Conservation (phyloP, 2,888 invertebrate genomes). For the Ornithoptera priamus region DNA sequence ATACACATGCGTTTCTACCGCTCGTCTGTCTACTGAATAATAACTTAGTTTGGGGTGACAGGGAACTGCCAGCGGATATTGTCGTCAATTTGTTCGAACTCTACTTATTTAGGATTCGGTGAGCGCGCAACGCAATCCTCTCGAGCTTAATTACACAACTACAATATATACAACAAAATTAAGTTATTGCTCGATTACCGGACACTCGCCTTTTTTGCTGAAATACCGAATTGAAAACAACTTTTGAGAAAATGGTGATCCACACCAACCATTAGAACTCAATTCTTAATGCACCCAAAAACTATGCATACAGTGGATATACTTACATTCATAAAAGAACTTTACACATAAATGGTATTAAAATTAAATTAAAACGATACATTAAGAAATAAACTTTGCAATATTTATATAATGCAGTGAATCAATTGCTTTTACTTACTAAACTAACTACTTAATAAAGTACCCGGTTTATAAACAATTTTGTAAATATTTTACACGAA, state of each 20-base stretch:
- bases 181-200: slow-evolving; percentile 56
- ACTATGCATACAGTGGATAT: no score
- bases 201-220: slow-evolving; percentile 51
- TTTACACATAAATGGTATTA: no score
- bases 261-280: no score
- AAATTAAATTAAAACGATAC: no score
- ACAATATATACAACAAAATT: slow-evolving; percentile 75
- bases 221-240: background rate
- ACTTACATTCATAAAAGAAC: no score
- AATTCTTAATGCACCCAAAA: no score
- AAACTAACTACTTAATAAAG: no score
- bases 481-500: slow-evolving; percentile 11
- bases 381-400: no score
- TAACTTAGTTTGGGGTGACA: slow-evolving; percentile 62
- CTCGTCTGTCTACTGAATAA: slow-evolving; percentile 52
- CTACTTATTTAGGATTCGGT: slow-evolving; percentile 67
- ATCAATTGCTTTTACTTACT: no score
- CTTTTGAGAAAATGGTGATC: no score
- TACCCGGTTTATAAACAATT: background rate
- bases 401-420: no score
- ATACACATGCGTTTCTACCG: slow-evolving; percentile 34
- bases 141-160: slow-evolving; percentile 67
- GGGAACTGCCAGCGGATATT: slow-evolving; percentile 70
- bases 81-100: slow-evolving; percentile 73
- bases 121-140: slow-evolving; percentile 50